A percentile compares a stretch with the other conserved stretches of the same genome.
Conservation (phyloP, 2,797 vertebrate genomes). For the Sarcoramphus papa region DNA sequence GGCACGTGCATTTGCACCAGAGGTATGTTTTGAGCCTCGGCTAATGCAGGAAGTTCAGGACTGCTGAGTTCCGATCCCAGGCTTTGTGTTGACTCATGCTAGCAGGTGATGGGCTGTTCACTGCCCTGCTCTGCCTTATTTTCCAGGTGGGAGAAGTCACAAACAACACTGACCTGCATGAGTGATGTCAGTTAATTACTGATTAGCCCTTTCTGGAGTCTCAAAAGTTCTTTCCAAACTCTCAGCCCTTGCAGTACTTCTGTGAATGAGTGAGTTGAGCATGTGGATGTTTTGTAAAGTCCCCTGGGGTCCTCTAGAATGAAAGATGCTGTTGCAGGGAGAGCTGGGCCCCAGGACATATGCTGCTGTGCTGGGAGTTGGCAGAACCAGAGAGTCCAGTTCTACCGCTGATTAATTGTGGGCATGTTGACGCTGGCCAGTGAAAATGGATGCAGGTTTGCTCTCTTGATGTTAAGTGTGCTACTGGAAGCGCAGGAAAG, state of each 20-base stretch:
- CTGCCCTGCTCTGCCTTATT: slow-evolving; percentile 68
- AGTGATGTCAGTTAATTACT: slow-evolving; percentile 66
- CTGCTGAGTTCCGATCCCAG: slow-evolving; percentile 29
- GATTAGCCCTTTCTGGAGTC: slow-evolving; percentile 64
- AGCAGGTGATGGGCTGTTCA: slow-evolving; percentile 65
- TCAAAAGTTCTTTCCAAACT: slow-evolving; percentile 66
- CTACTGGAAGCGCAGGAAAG: slow-evolving; percentile 32
- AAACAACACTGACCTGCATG: slow-evolving; percentile 61
- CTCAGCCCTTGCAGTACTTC: slow-evolving; percentile 62
- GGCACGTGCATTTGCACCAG: background rate
- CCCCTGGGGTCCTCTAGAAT: slow-evolving; percentile 54
- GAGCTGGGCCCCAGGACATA: slow-evolving; percentile 42
- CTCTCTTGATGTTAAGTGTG: slow-evolving; percentile 20
- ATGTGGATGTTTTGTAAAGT: slow-evolving; percentile 62
- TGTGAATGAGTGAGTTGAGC: slow-evolving; percentile 65
- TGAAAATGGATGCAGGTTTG: slow-evolving; percentile 49
- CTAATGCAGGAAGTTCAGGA: slow-evolving; percentile 34
- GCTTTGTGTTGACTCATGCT: slow-evolving; percentile 49
- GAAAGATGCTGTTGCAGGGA: slow-evolving; percentile 46
- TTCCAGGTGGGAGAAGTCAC: slow-evolving; percentile 67
- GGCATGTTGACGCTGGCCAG: slow-evolving; percentile 48
- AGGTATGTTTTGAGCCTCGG: background rate
- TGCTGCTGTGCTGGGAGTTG: slow-evolving; percentile 62
- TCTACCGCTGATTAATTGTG: slow-evolving; percentile 15
- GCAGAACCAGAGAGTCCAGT: slow-evolving; percentile 64